Evolutionary conservation across 2,888 invertebrate species (phyloP).

Genomic region (Bruchidius siliquastri): DNA sequence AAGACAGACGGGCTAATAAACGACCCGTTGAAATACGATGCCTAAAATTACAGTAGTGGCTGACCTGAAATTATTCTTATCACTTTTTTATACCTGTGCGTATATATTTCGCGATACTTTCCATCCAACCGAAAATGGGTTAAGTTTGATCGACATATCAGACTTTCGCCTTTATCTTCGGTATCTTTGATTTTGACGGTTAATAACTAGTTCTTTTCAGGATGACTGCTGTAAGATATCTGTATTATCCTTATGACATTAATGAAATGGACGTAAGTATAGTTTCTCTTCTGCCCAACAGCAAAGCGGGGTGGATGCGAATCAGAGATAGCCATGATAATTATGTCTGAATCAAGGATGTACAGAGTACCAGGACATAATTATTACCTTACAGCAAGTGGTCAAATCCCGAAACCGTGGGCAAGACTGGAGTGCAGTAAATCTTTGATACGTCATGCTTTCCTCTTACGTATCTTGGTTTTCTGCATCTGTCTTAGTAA

Average conservation of each 20-base stretch:
- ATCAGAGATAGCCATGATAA: not conserved
- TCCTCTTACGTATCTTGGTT: too few relatives aligned
- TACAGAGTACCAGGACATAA: not conserved
- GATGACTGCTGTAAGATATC: not conserved
- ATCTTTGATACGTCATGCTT: too few relatives aligned
- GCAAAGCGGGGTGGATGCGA: not conserved
- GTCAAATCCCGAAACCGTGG: too few relatives aligned
- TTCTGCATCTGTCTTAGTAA: too few relatives aligned
- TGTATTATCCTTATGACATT: not conserved
- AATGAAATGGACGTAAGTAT: not conserved
- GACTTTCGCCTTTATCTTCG: not conserved
- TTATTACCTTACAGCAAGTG: too few relatives aligned
- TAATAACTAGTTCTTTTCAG: not conserved
- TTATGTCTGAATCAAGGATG: not conserved
- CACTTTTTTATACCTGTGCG: not conserved
- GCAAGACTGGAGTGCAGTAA: too few relatives aligned
- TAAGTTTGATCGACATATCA: not conserved
- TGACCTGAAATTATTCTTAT: not conserved
- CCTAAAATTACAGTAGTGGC: not conserved
- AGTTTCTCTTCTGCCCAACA: not conserved
- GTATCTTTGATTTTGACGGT: not conserved
- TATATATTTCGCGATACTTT: not conserved
- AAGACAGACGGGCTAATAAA: not conserved
- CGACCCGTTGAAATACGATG: not conserved
- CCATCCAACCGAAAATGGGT: not conserved